These are phyloP conservation scores for Oreohelix idahoensis DNA, from an alignment of 1,140 invertebrate genomes.

Conservation along the genomic window DNA sequence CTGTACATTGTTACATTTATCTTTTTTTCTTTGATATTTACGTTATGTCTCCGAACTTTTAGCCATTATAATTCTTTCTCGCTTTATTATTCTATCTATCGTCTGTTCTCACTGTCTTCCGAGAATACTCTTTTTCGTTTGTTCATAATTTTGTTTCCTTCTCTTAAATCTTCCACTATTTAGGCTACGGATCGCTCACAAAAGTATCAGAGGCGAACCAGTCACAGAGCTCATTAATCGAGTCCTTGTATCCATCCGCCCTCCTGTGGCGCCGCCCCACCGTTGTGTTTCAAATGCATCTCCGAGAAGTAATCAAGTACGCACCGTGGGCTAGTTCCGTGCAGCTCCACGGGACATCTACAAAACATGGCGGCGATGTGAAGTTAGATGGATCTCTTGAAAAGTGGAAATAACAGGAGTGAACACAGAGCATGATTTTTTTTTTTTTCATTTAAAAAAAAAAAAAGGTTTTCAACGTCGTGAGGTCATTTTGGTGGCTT, in stretches of 20 bases:
- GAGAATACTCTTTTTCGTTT: neutral
- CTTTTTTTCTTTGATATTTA: neutral
- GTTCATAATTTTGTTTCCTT: neutral
- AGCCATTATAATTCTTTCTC: no score
- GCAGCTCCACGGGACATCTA: neutral
- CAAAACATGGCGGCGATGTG: constrained; percentile 8
- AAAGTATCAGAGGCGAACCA: constrained; percentile 4
- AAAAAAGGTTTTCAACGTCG: neutral
- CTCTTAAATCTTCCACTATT: neutral
- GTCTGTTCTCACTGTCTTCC: neutral
- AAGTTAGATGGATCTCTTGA: constrained; percentile 21
- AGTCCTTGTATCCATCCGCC: constrained; percentile 37
- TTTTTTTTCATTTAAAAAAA: neutral
- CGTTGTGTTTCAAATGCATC: constrained; percentile 28
- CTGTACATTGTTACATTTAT: neutral
- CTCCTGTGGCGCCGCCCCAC: constrained; percentile 23
- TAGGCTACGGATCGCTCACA: neutral
- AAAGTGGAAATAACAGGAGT: constrained; percentile 17
- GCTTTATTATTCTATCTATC: neutral
- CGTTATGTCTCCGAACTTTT: neutral
- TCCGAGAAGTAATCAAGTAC: constrained; percentile 38
- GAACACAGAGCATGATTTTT: neutral
- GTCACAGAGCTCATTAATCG: constrained; percentile 28
- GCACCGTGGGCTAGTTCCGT: constrained; percentile 23
- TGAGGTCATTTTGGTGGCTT: neutral